A percentile compares a stretch with the other conserved stretches of the same genome.
phyloP scores from a whole-genome alignment of 1,140 invertebrate species.

The Lordiphosa stackelbergi region DNA sequence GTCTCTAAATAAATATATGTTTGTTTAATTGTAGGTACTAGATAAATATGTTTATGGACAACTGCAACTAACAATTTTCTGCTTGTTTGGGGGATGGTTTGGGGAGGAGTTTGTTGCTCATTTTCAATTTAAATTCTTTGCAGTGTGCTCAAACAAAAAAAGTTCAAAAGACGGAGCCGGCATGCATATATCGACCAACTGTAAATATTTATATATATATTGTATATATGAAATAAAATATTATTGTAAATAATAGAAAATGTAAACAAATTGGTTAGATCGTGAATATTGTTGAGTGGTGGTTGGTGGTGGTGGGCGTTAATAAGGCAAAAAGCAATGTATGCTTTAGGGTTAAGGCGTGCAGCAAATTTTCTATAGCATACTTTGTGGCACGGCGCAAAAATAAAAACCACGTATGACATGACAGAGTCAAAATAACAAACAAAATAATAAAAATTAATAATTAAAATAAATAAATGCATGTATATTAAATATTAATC shows the following conservation, averaged over 20 bases:
- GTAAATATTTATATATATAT: constrained; percentile 72
- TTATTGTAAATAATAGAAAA: constrained; percentile 11
- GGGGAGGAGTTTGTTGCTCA: constrained; percentile 13
- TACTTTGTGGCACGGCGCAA: constrained; percentile 58
- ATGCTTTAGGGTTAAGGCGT: constrained; percentile 71
- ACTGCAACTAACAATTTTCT: constrained; percentile 49
- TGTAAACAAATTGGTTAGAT: constrained; percentile 28
- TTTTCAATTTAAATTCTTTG: constrained; percentile 37
- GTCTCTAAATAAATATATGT: constrained; percentile 51
- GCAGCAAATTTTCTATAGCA: constrained; percentile 76
- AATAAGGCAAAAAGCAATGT: constrained; percentile 10
- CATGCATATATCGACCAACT: constrained; percentile 78
- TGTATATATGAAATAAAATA: constrained; percentile 57
- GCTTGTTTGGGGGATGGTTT: constrained; percentile 18
- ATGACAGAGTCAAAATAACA: constrained; percentile 2
- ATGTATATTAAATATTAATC: constrained; percentile 10
- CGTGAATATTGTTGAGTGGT: too few relatives aligned
- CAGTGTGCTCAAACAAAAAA: constrained; percentile 55
- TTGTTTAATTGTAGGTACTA: constrained; percentile 32
- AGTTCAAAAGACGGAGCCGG: constrained; percentile 78
- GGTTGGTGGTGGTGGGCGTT: too few relatives aligned
- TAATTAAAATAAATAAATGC: constrained; percentile 6
- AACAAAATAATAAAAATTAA: constrained; percentile 29
- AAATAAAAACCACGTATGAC: too few relatives aligned
- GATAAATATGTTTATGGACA: constrained; percentile 24